Conservation (phyloP, 2,797 vertebrate genomes). For the Leptodactylus fallax region DNA sequence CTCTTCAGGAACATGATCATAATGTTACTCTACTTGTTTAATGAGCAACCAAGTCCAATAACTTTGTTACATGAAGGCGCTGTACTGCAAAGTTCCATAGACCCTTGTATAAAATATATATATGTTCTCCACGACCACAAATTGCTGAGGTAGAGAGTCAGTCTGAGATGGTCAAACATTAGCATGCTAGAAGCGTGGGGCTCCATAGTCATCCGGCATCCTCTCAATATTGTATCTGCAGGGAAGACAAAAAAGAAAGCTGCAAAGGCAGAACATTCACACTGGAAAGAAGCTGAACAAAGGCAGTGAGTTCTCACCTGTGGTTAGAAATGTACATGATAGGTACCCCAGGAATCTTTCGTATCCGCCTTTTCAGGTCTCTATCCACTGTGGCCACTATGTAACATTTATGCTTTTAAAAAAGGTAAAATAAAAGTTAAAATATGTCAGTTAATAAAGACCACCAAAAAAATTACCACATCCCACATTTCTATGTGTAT, state of each 20-base stretch:
- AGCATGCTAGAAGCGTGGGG: slow-evolving; percentile 85
- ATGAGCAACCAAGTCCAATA: too few species aligned
- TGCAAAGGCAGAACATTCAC: too few species aligned
- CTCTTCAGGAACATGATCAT: too few species aligned
- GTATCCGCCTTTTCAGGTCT: slow-evolving; percentile 92
- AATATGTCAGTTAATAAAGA: too few species aligned
- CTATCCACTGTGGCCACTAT: slow-evolving; percentile 97
- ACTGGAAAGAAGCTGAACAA: neutral
- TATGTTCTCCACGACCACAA: too few species aligned
- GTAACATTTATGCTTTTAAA: slow-evolving; percentile 94
- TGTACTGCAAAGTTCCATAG: too few species aligned
- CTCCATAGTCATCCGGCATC: slow-evolving; percentile 98
- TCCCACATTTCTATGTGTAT: too few species aligned
- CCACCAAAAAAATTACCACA: too few species aligned
- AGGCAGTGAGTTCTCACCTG: slow-evolving; percentile 77
- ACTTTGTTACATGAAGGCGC: neutral
- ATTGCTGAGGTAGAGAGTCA: too few species aligned
- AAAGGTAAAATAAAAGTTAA: slow-evolving; percentile 18
- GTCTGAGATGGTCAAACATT: too few species aligned
- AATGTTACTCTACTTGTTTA: too few species aligned
- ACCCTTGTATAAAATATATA: too few species aligned
- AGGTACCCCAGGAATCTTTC: slow-evolving; percentile 96
- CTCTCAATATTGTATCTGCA: slow-evolving; percentile 95
- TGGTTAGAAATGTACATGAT: slow-evolving; percentile 99
- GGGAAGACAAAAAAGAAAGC: slow-evolving; percentile 17